phyloP scores from a whole-genome alignment of 1,140 invertebrate species.

The Capitella teleta region DNA sequence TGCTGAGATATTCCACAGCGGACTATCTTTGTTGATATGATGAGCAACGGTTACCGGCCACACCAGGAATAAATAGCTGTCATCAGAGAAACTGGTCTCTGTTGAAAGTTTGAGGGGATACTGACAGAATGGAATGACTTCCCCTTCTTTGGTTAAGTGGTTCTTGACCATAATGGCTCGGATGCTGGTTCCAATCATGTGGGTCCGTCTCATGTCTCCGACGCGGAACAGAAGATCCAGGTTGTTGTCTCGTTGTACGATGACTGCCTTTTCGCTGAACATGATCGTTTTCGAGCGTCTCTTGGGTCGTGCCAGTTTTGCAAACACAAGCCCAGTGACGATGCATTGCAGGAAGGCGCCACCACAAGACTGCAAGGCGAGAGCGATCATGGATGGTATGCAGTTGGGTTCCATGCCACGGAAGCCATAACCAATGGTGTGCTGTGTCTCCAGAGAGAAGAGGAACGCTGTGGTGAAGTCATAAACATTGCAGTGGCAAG shows the following conservation, averaged over 20 bases:
- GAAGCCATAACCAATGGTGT: conserved; percentile 45
- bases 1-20: conserved; percentile 20
- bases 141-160: conserved; percentile 3
- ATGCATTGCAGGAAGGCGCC: conserved; percentile 30
- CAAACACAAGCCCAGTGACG: conserved; percentile 24
- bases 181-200: conserved; percentile 77
- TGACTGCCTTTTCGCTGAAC: conserved; percentile 32
- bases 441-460: conserved; percentile 47
- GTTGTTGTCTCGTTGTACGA: conserved; percentile 55
- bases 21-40: conserved; percentile 19
- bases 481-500: conserved; percentile 30
- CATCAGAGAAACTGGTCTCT: conserved; percentile 17
- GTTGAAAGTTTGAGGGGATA: conserved; percentile 1
- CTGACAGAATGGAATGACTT: conserved; percentile 5
- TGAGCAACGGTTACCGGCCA: conserved; percentile 35
- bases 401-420: conserved; percentile 56
- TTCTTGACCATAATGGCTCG: conserved; percentile 57
- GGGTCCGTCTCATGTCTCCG: conserved; percentile 90
- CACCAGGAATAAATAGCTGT: conserved; percentile 58
- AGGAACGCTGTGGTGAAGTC: conserved; percentile 37
- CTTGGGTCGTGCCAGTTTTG: conserved; percentile 20
- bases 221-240: conserved; percentile 45
- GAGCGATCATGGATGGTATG: conserved; percentile 17
- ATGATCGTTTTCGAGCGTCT: conserved; percentile 34
- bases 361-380: conserved; percentile 33